A percentile compares a stretch with the other conserved stretches of the same genome.
These are phyloP conservation scores for Stramonita haemastoma DNA, from an alignment of 2,888 invertebrate genomes.

Conservation along the genomic window DNA sequence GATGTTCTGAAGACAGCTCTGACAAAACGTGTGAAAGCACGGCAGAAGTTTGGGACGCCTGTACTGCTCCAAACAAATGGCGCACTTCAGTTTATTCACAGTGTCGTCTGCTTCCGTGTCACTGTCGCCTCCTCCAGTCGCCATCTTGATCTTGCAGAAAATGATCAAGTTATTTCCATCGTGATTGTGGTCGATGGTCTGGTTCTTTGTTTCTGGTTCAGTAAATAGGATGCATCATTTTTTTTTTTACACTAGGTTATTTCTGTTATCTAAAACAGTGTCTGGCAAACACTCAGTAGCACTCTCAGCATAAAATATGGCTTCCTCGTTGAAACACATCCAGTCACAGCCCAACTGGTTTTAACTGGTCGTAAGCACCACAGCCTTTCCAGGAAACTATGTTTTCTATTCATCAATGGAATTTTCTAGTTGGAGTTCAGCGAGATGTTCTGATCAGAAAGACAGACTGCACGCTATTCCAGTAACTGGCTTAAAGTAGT, in stretches of 20 bases:
- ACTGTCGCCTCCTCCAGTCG: neutral
- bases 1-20: slow-evolving; percentile 16
- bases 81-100: neutral
- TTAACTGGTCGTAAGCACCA: no score
- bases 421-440: neutral
- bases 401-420: neutral
- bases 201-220: no score
- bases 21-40: slow-evolving; percentile 32
- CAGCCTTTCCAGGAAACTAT: no score
- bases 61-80: slow-evolving; percentile 30
- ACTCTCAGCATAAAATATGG: no score
- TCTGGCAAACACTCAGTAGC: no score
- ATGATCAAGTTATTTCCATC: no score
- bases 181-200: no score
- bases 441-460: neutral
- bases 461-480: neutral
- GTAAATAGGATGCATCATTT: no score
- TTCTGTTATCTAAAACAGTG: no score
- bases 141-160: slow-evolving; percentile 5
- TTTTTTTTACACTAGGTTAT: no score
- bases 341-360: no score
- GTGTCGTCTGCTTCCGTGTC: neutral
- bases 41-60: slow-evolving; percentile 35
- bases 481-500: neutral
- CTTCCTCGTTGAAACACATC: no score